These are phyloP conservation scores for Circaetus gallicus DNA, from an alignment of 2,113 vertebrate genomes.

Conservation along the genomic window DNA sequence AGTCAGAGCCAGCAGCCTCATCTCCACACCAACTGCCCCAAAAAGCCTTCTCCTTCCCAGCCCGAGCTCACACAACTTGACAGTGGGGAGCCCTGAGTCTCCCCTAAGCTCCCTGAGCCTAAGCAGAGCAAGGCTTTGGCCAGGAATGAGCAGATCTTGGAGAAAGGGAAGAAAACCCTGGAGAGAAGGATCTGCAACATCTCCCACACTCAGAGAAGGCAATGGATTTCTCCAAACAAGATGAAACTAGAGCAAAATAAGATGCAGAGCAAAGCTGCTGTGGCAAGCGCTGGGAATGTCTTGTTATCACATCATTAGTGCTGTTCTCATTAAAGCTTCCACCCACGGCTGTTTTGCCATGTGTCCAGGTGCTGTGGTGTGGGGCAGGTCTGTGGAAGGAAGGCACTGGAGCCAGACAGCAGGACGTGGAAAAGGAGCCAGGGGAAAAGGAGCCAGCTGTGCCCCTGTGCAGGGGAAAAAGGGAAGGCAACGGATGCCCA, in stretches of 20 bases:
- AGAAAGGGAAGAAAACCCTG: neutral
- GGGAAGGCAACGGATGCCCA: neutral
- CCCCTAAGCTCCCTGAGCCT: neutral
- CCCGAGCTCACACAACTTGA: neutral
- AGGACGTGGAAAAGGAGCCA: neutral
- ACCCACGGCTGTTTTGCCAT: neutral
- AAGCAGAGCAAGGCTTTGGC: neutral
- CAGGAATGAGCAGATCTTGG: neutral
- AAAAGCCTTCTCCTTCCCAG: neutral
- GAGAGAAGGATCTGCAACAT: neutral
- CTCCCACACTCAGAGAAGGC: neutral
- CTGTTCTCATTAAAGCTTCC: neutral
- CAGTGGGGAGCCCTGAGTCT: neutral
- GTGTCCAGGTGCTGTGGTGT: accelerated
- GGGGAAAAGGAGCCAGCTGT: neutral
- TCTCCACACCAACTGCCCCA: neutral
- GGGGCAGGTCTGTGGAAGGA: neutral
- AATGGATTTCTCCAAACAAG: neutral
- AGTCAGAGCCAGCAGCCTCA: neutral
- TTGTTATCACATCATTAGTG: neutral
- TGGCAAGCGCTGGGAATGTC: neutral
- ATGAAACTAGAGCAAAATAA: neutral
- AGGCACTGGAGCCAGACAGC: neutral
- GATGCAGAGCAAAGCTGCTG: neutral
- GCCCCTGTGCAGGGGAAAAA: neutral